Evolutionary conservation across 2,113 vertebrate genomes (phyloP).

Genomic region (Ctenomys sociabilis): DNA sequence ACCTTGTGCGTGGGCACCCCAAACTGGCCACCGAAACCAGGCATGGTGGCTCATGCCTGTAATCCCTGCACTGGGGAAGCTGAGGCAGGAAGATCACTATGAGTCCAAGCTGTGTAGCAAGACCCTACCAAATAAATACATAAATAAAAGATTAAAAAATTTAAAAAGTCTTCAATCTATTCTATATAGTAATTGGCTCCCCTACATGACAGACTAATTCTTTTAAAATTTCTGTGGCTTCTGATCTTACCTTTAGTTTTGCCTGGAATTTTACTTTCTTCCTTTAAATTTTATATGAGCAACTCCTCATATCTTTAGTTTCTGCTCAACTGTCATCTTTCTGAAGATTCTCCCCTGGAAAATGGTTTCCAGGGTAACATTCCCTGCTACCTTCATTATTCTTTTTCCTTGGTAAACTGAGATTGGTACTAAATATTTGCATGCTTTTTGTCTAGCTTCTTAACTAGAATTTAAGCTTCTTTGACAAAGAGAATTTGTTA

Average conservation of each 20-base stretch:
- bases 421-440: not conserved
- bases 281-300: not conserved
- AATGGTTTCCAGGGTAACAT: not conserved
- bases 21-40: too few relatives aligned
- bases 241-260: not conserved
- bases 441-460: not conserved
- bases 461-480: slow-evolving; percentile 47
- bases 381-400: not conserved
- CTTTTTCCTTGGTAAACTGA: not conserved
- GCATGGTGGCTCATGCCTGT: too few relatives aligned
- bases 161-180: not conserved
- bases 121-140: too few relatives aligned
- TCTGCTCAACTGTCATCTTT: not conserved
- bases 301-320: not conserved
- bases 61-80: too few relatives aligned
- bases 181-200: not conserved
- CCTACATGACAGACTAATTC: not conserved
- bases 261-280: not conserved
- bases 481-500: slow-evolving; percentile 10
- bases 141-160: too few relatives aligned
- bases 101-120: too few relatives aligned
- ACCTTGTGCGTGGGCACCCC: too few relatives aligned
- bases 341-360: not conserved
- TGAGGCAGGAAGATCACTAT: too few relatives aligned
- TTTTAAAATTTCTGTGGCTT: not conserved